A percentile compares a stretch with the other conserved stretches of the same genome.
Conservation (phyloP, 2,113 vertebrate genomes). For the Rhegmatorhina hoffmannsi region DNA sequence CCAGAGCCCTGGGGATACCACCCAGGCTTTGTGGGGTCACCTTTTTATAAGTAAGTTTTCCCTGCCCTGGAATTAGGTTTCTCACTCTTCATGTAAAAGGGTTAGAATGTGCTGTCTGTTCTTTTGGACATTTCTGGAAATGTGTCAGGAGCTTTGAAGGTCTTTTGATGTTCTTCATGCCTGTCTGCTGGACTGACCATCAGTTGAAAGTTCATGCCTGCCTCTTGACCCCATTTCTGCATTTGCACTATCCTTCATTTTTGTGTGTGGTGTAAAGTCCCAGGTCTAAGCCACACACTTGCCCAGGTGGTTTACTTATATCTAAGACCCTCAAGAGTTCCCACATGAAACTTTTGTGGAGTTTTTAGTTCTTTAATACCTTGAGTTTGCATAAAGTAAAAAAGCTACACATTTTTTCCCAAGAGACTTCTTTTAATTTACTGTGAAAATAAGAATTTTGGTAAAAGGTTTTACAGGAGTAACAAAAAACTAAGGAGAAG, state of each 20-base stretch:
- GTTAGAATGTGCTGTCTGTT: neutral
- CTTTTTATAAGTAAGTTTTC: neutral
- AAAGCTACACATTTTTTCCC: no score
- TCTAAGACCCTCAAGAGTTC: no score
- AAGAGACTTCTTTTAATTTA: no score
- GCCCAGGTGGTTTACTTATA: no score
- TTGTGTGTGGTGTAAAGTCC: neutral
- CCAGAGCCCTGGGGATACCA: neutral
- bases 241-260: neutral
- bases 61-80: neutral
- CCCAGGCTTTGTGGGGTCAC: neutral
- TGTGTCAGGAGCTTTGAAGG: neutral
- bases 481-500: no score
- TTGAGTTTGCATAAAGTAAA: no score
- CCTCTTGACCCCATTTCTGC: neutral
- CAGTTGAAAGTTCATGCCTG: neutral
- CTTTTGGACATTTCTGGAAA: neutral
- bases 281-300: no score
- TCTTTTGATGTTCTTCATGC: neutral
- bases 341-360: no score
- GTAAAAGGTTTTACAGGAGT: no score
- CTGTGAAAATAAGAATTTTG: no score
- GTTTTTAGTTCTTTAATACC: no score
- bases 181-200: neutral
- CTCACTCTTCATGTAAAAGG: neutral